phyloP scores from a whole-genome alignment of 2,113 vertebrate genomes.

The Sterna hirundo region DNA sequence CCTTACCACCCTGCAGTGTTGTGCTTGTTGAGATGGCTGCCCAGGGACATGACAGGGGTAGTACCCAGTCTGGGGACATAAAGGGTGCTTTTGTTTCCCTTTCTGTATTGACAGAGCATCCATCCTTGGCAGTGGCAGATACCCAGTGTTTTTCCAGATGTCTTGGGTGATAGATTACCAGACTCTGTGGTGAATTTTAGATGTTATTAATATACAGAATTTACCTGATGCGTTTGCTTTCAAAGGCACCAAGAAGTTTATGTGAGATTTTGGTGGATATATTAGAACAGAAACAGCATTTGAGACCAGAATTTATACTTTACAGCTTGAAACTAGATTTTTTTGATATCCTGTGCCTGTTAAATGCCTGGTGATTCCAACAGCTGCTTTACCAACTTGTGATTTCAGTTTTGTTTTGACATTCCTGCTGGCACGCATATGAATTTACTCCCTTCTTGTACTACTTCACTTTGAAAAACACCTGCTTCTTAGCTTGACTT shows the following conservation, averaged over 20 bases:
- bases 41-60: not conserved
- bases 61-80: too few species aligned
- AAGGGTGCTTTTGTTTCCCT: not conserved
- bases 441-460: conserved; percentile 2
- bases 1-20: not conserved
- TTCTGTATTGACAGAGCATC: not conserved
- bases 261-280: not conserved
- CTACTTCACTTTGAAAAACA: not conserved
- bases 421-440: not conserved
- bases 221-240: not conserved
- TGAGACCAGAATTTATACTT: conserved; percentile 3
- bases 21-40: not conserved
- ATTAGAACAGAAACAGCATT: not conserved
- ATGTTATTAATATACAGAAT: not conserved
- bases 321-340: not conserved
- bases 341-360: not conserved
- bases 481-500: not conserved
- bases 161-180: not conserved
- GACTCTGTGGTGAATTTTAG: not conserved
- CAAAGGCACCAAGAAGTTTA: not conserved
- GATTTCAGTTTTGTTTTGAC: conserved; percentile 38
- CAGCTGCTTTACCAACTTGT: conserved; percentile 31
- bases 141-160: not conserved
- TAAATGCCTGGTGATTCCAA: conserved; percentile 16
- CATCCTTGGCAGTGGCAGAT: not conserved